These are phyloP conservation scores for Ornithoptera priamus DNA, from an alignment of 2,888 invertebrate genomes.

Conservation along the genomic window DNA sequence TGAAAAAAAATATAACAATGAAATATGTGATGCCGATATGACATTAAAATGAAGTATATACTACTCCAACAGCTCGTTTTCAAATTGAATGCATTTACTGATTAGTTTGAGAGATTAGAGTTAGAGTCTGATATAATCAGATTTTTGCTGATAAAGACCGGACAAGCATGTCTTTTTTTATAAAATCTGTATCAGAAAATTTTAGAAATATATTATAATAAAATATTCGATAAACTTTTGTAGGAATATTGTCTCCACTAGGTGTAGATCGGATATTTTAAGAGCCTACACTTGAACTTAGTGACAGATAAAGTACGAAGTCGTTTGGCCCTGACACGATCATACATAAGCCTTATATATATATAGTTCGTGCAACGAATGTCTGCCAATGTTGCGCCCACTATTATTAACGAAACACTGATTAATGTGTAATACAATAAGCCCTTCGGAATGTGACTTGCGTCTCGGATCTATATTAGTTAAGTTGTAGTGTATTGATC, in stretches of 20 bases:
- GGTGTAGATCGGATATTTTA: background rate
- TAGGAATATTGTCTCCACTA: background rate
- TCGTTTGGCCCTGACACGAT: slow-evolving; percentile 30
- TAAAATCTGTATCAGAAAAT: too few relatives aligned
- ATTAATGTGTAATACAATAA: slow-evolving; percentile 74
- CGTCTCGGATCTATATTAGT: slow-evolving; percentile 45
- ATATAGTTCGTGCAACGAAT: slow-evolving; percentile 58
- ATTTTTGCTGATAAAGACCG: too few relatives aligned
- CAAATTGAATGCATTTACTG: too few relatives aligned
- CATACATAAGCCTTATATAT: slow-evolving; percentile 41
- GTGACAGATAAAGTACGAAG: slow-evolving; percentile 20
- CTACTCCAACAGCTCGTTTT: too few relatives aligned
- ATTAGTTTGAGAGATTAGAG: too few relatives aligned
- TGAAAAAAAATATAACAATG: too few relatives aligned
- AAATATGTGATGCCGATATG: too few relatives aligned
- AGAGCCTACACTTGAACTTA: slow-evolving; percentile 25
- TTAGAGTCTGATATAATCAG: too few relatives aligned
- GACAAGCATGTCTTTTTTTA: too few relatives aligned
- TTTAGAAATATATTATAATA: too few relatives aligned
- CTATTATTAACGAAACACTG: slow-evolving; percentile 73
- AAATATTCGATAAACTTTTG: background rate
- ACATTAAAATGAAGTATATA: too few relatives aligned
- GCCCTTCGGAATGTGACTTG: slow-evolving; percentile 71
- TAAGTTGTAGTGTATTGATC: slow-evolving; percentile 29
- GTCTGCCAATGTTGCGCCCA: slow-evolving; percentile 68